Evolutionary conservation across 2,113 vertebrate species (phyloP), one percentile per base, ranked within the genome.

Genomic region (Dasyurus viverrinus): DNA sequence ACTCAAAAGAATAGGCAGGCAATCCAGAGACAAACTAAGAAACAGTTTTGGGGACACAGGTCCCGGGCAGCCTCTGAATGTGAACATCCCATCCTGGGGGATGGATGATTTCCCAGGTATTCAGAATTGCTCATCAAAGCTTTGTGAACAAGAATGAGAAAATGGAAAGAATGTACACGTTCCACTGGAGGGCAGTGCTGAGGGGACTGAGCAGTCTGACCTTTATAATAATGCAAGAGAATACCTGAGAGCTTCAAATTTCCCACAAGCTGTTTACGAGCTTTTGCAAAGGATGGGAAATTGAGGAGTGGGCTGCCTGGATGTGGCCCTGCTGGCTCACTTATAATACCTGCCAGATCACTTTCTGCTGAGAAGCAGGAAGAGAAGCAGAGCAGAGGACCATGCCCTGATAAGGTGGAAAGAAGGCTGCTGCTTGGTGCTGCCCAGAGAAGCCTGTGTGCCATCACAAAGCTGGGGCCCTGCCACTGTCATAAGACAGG

Each of bases 351-450:
- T 55, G 54, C 42, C 57, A 42, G 76, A 76, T 91, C 36, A 93
- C 93, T 68, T 14, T 14, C 27, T 47, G 53, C 19, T 50, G 27
- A 94, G 92, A 54, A 52, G 54, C 14, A 48, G 48, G 60, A 54
- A 90, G 91, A 90, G 57, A 91, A 53, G 53, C 91, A 53, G 47
- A 47, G 27, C 22, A 91, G 6, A 30, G 27, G 27, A 57, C 27
- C 10, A 3, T 89, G 47, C 92, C 91, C 91, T 89, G 68, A 93
- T 26, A 90, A 96, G 89, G 48, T 84, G 53, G 55, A 84, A n/a
- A 53, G 47, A 53, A 76, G 14, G 60, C 60, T 42, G 68, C 36
- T 42, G 16, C 68, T 23, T 19, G 30, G 60, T 89, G 48, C 89
- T 52, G 96, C 30, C 16, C 14, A 10, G 14, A 68, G 2, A 26